A percentile compares a stretch with the other conserved stretches of the same genome.
Evolutionary conservation across 1,140 invertebrate genomes (phyloP).

Genomic region (Listronotus bonariensis): DNA sequence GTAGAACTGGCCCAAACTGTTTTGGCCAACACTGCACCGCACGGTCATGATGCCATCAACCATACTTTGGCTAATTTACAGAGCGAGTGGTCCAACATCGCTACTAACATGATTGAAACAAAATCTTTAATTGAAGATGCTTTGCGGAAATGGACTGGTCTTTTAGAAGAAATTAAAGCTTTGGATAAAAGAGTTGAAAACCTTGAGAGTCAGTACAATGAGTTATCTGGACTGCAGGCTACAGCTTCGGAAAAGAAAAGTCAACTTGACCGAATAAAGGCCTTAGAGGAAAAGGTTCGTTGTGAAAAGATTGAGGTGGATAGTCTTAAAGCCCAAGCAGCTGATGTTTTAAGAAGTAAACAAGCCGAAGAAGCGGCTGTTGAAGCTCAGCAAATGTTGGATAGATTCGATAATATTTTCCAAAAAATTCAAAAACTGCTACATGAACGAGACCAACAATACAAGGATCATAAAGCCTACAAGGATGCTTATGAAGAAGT

Average conservation of each 20-base stretch:
- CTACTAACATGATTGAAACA: constrained; percentile 86
- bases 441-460: constrained; percentile 80
- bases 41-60: constrained; percentile 85
- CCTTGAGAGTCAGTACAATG: constrained; percentile 72
- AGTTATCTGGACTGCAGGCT: constrained; percentile 75
- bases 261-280: constrained; percentile 84
- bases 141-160: constrained; percentile 86
- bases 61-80: constrained; percentile 81
- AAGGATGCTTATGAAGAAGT: constrained; percentile 90
- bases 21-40: constrained; percentile 88
- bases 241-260: constrained; percentile 83
- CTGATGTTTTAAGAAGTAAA: constrained; percentile 84
- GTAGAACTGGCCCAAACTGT: constrained; percentile 89
- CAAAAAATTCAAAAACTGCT: constrained; percentile 73
- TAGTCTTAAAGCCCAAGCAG: constrained; percentile 80
- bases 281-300: constrained; percentile 84
- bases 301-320: constrained; percentile 94
- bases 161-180: constrained; percentile 84
- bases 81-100: constrained; percentile 86
- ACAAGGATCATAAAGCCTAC: constrained; percentile 83
- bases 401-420: constrained; percentile 76
- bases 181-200: constrained; percentile 82
- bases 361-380: constrained; percentile 80
- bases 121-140: constrained; percentile 88
- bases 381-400: constrained; percentile 82